A percentile compares a stretch with the other conserved stretches of the same genome.
Conservation (phyloP, 2,797 vertebrate genomes). For the Ctenosaura bakeri region DNA sequence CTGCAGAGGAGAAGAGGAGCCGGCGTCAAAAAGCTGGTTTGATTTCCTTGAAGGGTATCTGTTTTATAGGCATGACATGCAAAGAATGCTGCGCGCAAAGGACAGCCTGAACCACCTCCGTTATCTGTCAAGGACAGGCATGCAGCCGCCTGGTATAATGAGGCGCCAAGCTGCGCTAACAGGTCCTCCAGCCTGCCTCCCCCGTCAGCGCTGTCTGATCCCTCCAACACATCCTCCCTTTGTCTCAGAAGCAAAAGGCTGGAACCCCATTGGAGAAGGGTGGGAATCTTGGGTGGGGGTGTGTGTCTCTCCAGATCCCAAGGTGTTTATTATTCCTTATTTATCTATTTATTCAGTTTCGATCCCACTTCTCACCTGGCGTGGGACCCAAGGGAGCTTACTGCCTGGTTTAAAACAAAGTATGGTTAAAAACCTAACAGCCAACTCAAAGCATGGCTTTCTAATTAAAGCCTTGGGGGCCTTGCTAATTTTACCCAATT, state of each 20-base stretch:
- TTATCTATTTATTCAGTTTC: no score
- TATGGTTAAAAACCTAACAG: no score
- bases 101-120: background rate
- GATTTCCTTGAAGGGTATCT: constrained; percentile 21
- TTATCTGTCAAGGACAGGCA: constrained; percentile 9
- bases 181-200: background rate
- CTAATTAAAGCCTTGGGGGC: no score
- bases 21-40: background rate
- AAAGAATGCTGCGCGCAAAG: background rate
- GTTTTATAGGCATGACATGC: constrained; percentile 18
- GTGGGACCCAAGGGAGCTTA: no score
- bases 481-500: no score
- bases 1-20: background rate
- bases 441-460: no score
- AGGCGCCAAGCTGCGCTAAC: background rate
- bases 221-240: background rate
- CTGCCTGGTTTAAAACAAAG: no score
- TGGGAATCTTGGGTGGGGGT: no score
- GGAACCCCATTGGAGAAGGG: no score
- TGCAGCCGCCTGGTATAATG: background rate
- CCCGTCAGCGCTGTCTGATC: background rate
- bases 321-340: no score
- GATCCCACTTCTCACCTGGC: no score
- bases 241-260: background rate
- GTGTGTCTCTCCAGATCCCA: no score